Conservation (phyloP, 1,140 invertebrate species). For the Halyomorpha halys region DNA sequence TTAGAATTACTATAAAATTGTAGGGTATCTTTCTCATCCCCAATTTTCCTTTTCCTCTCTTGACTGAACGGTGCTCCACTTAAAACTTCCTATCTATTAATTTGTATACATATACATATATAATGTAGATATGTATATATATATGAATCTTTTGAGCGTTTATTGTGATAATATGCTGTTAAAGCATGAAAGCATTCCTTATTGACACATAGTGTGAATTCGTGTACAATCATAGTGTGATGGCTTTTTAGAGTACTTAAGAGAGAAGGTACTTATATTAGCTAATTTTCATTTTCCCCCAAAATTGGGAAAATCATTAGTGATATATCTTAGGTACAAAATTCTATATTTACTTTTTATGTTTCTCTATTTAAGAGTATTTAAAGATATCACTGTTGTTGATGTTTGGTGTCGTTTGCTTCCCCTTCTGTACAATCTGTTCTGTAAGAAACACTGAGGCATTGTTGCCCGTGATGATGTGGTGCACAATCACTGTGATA, state of each 20-base stretch:
- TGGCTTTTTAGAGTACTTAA: constrained; percentile 15
- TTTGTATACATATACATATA: neutral
- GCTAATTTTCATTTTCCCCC: constrained; percentile 9
- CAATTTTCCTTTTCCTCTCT: neutral
- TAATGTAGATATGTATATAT: neutral
- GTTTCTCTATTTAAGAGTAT: neutral
- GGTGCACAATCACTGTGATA: too few relatives aligned
- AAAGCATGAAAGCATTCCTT: constrained; percentile 12
- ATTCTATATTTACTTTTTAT: neutral
- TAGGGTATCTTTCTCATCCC: neutral
- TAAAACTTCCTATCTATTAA: constrained; percentile 3
- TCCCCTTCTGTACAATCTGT: neutral
- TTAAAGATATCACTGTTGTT: constrained; percentile 8
- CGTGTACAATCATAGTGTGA: constrained; percentile 19
- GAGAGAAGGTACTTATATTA: constrained; percentile 3
- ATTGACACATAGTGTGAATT: constrained; percentile 19
- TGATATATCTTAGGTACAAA: constrained; percentile 17
- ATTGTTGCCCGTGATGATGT: too few relatives aligned
- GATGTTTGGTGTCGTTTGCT: constrained; percentile 14
- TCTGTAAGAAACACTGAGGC: too few relatives aligned
- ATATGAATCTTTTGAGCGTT: neutral
- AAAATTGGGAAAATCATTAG: constrained; percentile 7
- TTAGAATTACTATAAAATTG: too few relatives aligned
- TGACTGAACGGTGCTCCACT: constrained; percentile 6
- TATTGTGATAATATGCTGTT: constrained; percentile 14